Evolutionary conservation across 2,888 invertebrate species (phyloP), one percentile per base, ranked within the genome.

Genomic region (Andrena bicolor): DNA sequence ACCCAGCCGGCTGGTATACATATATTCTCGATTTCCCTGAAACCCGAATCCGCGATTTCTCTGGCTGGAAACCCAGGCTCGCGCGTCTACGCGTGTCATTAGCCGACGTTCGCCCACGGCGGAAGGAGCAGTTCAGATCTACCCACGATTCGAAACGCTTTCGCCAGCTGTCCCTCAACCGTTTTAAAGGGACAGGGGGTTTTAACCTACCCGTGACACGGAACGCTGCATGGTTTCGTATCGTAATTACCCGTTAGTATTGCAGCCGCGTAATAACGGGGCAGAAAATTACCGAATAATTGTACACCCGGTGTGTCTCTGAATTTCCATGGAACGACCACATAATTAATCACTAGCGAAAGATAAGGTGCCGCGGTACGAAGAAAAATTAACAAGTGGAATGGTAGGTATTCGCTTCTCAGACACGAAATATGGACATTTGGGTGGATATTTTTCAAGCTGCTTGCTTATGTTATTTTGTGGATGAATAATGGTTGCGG

Each of bases 21-120:
- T 49, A 63, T 56, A 72, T 64, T 68, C 75, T 49, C 77, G 58
- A 71, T 82, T 83, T 60, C 32, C 56, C 66, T 13, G 73, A 60
- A 72, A 73, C 78, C 10, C 41, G n/a, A 66, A 77, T 65, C 66
- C 63, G 35, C 69, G 73, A 77, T 82, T 71, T 76, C 81, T 80
- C 76, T n/a, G 48, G 48, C 7, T 66, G 32, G 61, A 30, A 63
- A 75, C n/a, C 26, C 2, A 41, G 8, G 41, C n/a, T 32, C 41
- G 23, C 60, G 35, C n/a, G 68, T 26, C 56, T 58, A 23, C 30
- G 28, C 58, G 35, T 41, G 49, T 56, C 60, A 53, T 71, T 65
- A 58, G 20, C 49, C 68, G 51, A 30, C 58, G 49, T 0, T n/a
- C 58, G 20, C 28, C 64, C 28, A 6, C n/a, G 32, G 65, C 26